Evolutionary conservation across 2,888 invertebrate genomes (phyloP).

Genomic region (Isotomurus palustris): DNA sequence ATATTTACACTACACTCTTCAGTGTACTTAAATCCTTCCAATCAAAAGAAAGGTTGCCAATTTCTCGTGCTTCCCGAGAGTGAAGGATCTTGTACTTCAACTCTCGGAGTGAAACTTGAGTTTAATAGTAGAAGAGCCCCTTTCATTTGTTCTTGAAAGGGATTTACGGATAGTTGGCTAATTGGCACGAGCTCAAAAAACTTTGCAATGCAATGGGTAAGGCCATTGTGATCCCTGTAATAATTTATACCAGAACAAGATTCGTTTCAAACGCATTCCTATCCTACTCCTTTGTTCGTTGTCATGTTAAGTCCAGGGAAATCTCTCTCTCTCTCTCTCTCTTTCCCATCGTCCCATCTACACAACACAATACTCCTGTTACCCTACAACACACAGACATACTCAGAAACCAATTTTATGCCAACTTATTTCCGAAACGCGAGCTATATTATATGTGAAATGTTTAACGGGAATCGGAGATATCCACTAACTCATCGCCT

Average conservation of each 20-base stretch:
- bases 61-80: not conserved
- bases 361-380: not conserved
- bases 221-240: conserved; percentile 18
- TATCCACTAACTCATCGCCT: too few relatives aligned
- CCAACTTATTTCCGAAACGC: too few relatives aligned
- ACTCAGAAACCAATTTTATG: not conserved
- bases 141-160: not conserved
- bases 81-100: too few relatives aligned
- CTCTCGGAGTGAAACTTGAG: too few relatives aligned
- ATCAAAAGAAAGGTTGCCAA: not conserved
- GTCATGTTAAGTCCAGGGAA: conserved; percentile 9
- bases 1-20: too few relatives aligned
- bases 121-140: too few relatives aligned
- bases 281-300: not conserved
- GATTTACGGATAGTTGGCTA: conserved; percentile 13
- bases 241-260: conserved; percentile 25
- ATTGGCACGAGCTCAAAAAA: conserved; percentile 27
- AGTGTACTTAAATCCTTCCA: not conserved
- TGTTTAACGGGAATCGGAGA: too few relatives aligned
- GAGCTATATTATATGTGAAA: too few relatives aligned
- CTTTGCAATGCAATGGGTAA: conserved; percentile 16
- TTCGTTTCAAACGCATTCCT: conserved; percentile 23
- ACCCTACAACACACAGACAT: too few relatives aligned
- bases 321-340: too few relatives aligned
- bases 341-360: not conserved